Conservation (phyloP, 2,797 vertebrate species). For the Caiman crocodilus region DNA sequence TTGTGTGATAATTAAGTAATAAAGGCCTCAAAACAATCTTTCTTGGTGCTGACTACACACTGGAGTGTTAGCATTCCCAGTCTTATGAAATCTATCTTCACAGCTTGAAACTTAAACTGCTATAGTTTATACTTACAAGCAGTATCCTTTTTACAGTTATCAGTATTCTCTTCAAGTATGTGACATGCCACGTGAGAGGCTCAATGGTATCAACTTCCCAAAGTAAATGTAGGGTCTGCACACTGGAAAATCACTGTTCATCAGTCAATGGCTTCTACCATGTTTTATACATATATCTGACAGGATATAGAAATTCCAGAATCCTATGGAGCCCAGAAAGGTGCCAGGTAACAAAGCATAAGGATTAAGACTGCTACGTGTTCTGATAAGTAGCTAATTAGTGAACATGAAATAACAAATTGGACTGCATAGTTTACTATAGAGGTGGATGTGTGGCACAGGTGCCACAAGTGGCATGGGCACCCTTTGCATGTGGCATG, state of each 20-base stretch:
- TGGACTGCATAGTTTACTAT: neutral
- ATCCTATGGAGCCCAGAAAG: neutral
- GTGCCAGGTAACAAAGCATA: neutral
- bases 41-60: neutral
- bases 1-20: neutral
- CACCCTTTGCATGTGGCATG: too few species aligned
- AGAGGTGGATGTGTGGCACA: too few species aligned
- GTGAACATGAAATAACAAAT: neutral
- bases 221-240: neutral
- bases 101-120: neutral
- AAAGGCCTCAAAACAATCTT: neutral
- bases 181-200: neutral
- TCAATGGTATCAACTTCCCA: neutral
- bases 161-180: neutral
- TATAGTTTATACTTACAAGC: neutral
- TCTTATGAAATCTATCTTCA: neutral
- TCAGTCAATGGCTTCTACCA: neutral
- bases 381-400: neutral
- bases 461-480: too few species aligned
- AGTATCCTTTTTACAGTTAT: neutral
- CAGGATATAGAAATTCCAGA: neutral
- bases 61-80: neutral
- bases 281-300: neutral
- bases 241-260: neutral
- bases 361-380: neutral